Evolutionary conservation across 2,113 vertebrate genomes (phyloP).

Genomic region (Ancistrus triradiatus): DNA sequence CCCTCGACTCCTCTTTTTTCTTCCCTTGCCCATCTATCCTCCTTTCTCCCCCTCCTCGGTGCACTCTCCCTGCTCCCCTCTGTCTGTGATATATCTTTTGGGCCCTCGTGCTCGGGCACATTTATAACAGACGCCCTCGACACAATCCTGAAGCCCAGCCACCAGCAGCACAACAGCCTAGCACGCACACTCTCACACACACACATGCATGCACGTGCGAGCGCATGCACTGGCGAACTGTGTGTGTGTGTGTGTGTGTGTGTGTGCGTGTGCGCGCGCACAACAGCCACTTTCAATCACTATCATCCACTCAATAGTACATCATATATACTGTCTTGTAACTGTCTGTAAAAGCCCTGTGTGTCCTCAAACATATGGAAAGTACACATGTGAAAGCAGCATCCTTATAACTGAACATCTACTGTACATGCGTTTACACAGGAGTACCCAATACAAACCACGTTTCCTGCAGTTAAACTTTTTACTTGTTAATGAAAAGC

Average conservation of each 20-base stretch:
- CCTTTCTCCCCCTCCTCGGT: constrained; percentile 52
- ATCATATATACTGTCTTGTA: no score
- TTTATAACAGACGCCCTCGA: constrained; percentile 87
- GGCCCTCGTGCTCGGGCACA: constrained; percentile 88
- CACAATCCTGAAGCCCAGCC: constrained; percentile 78
- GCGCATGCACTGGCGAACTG: no score
- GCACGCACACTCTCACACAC: constrained; percentile 44
- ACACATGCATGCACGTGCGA: constrained; percentile 28
- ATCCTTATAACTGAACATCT: no score
- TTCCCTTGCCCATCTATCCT: constrained; percentile 64
- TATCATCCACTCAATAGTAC: neutral
- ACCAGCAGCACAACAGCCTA: constrained; percentile 60
- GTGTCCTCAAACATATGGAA: no score
- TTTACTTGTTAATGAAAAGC: neutral
- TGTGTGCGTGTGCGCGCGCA: constrained; percentile 19
- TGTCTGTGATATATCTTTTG: constrained; percentile 95
- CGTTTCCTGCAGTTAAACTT: neutral
- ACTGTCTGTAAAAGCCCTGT: no score
- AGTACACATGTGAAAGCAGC: no score
- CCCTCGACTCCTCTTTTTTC: constrained; percentile 66
- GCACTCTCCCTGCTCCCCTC: constrained; percentile 73
- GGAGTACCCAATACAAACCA: neutral
- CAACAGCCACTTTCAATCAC: constrained; percentile 30
- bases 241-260: no score
- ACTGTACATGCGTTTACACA: constrained; percentile 19